Evolutionary conservation across 2,797 vertebrate species (phyloP).

Genomic region (Syndactyla subalaris): DNA sequence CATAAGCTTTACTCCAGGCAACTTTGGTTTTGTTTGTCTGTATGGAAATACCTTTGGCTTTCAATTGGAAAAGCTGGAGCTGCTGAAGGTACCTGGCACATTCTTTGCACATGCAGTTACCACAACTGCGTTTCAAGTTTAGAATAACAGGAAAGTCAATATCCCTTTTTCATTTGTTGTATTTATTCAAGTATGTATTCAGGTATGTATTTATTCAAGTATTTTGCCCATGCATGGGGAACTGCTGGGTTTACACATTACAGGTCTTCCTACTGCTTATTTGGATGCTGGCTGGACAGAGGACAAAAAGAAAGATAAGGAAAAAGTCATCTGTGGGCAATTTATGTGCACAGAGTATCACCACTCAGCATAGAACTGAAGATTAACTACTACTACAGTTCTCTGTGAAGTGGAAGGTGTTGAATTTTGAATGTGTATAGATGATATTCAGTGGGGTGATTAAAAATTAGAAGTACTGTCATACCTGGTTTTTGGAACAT

Average conservation of each 20-base stretch:
- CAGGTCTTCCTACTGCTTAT: not conserved
- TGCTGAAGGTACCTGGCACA: not conserved
- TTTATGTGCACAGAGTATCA: not conserved
- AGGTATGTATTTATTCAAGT: not conserved
- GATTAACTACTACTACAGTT: rapidly evolving
- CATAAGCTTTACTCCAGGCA: not conserved
- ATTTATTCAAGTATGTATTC: not conserved
- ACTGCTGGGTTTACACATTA: not conserved
- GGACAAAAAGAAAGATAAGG: not conserved
- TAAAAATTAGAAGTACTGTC: not conserved
- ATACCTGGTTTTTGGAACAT: not conserved
- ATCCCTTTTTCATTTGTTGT: not conserved
- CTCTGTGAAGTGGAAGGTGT: not conserved
- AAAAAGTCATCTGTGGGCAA: not conserved
- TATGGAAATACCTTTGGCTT: not conserved
- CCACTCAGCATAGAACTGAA: not conserved
- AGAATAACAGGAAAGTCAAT: not conserved
- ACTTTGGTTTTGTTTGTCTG: not conserved
- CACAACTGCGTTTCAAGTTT: not conserved
- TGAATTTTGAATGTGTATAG: not conserved
- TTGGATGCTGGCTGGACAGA: not conserved
- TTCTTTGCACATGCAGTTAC: not conserved
- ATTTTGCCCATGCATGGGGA: not conserved
- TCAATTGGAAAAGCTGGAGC: not conserved
- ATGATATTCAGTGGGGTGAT: not conserved